Percentiles rank a stretch among this genome's conserved stretches.
Conservation (phyloP, 2,888 invertebrate genomes). For the Diarsia brunnea region DNA sequence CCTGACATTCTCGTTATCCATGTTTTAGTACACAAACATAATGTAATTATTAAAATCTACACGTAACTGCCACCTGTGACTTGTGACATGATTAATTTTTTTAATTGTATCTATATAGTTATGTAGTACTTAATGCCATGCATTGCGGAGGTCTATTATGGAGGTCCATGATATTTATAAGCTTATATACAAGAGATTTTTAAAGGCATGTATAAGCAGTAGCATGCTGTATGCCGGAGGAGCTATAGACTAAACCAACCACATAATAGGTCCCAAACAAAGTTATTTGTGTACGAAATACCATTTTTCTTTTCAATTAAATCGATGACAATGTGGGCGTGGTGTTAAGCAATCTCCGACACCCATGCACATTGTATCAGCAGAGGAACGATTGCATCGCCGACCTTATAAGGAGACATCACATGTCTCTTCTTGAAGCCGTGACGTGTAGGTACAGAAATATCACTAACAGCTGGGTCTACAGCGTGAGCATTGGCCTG, state of each 20-base stretch:
- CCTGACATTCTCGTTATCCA: constrained; percentile 26
- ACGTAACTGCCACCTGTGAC: constrained; percentile 25
- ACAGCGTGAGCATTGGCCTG: too few species aligned
- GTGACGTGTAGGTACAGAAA: background rate
- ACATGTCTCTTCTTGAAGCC: constrained; percentile 5
- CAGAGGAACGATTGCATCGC: background rate
- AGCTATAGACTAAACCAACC: too few species aligned
- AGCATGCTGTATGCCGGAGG: too few species aligned
- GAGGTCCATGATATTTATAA: background rate
- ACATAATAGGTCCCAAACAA: too few species aligned
- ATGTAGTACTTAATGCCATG: background rate
- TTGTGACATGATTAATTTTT: constrained; percentile 27
- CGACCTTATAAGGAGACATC: constrained; percentile 15
- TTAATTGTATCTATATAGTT: background rate
- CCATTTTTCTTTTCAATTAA: background rate
- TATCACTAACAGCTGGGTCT: background rate
- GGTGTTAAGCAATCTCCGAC: constrained; percentile 4
- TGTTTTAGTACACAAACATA: constrained; percentile 28
- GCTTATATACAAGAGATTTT: background rate
- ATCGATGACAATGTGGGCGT: background rate
- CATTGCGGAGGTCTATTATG: constrained; percentile 9
- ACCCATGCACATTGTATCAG: constrained; percentile 23
- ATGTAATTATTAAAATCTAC: constrained; percentile 40
- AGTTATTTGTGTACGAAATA: background rate
- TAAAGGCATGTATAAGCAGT: background rate